Evolutionary conservation across 2,113 vertebrate species (phyloP).

Genomic region (Charina bottae): DNA sequence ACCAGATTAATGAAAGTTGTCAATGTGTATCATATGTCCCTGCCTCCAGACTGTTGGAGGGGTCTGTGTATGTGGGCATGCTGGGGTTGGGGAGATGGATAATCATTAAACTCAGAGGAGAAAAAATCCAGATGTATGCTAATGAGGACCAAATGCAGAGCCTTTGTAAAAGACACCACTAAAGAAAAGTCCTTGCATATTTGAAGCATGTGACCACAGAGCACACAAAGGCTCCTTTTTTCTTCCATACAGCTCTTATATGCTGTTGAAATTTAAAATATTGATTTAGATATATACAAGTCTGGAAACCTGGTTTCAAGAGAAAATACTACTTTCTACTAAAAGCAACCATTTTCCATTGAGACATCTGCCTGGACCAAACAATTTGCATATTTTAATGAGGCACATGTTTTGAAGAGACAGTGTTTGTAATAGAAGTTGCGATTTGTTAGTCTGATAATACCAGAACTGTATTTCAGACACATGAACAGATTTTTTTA

Average conservation of each 20-base stretch:
- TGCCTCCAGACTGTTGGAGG: neutral
- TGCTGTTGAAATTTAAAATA: neutral
- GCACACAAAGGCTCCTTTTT: neutral
- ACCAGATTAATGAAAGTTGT: neutral
- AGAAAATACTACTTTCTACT: constrained; percentile 48
- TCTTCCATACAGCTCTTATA: neutral
- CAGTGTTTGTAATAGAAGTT: constrained; percentile 32
- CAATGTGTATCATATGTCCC: neutral
- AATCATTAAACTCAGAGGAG: constrained; percentile 29
- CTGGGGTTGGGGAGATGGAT: neutral
- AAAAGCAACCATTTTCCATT: neutral
- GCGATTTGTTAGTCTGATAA: constrained; percentile 51
- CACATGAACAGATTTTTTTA: constrained; percentile 11
- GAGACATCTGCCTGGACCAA: constrained; percentile 41
- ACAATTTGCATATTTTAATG: constrained; percentile 61
- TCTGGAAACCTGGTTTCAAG: constrained; percentile 31
- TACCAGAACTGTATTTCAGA: constrained; percentile 21
- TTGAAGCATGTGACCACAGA: constrained; percentile 16
- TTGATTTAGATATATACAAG: constrained; percentile 26
- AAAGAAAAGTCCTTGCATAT: neutral
- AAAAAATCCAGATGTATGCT: neutral
- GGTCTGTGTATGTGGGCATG: neutral
- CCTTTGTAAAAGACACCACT: neutral
- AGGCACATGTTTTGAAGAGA: constrained; percentile 40
- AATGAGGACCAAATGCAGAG: neutral